Percentiles rank a stretch among this genome's conserved stretches.
These are phyloP conservation scores for Fukomys damarensis DNA, from an alignment of 2,113 vertebrate genomes.

Conservation along the genomic window DNA sequence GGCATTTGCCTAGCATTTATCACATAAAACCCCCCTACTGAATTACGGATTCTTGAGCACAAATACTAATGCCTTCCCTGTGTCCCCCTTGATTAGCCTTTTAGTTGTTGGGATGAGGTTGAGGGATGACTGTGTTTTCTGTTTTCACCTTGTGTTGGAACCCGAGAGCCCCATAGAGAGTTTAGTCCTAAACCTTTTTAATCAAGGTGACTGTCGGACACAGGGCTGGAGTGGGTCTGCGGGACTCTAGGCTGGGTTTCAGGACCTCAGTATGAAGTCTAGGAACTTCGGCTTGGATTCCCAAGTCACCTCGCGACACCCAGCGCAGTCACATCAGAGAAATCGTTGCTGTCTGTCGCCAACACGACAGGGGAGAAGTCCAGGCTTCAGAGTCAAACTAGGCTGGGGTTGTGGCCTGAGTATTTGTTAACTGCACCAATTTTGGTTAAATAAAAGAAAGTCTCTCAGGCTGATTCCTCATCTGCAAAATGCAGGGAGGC, in stretches of 20 bases:
- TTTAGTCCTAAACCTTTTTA: neutral
- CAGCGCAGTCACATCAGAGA: neutral
- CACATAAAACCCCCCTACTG: neutral
- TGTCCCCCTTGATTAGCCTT: neutral
- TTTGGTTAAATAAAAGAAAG: neutral
- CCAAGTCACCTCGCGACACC: neutral
- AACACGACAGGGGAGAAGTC: neutral
- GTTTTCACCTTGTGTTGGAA: constrained; percentile 5
- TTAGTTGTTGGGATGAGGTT: neutral
- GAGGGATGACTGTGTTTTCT: neutral
- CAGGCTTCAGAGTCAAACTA: neutral
- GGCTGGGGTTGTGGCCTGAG: neutral
- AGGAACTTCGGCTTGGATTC: neutral
- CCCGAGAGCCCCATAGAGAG: neutral
- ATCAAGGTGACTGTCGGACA: neutral
- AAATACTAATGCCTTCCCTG: neutral
- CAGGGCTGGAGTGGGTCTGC: no score
- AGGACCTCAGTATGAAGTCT: neutral
- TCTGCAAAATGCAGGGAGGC: neutral
- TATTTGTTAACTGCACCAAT: neutral
- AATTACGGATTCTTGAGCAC: neutral
- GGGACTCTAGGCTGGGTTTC: neutral
- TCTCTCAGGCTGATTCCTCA: neutral
- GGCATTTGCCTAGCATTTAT: neutral
- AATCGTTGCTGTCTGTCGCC: neutral